Percentiles rank a stretch among this genome's conserved stretches.
These are phyloP conservation scores for Pollenia amentaria DNA, from an alignment of 2,888 invertebrate genomes.

Conservation along the genomic window DNA sequence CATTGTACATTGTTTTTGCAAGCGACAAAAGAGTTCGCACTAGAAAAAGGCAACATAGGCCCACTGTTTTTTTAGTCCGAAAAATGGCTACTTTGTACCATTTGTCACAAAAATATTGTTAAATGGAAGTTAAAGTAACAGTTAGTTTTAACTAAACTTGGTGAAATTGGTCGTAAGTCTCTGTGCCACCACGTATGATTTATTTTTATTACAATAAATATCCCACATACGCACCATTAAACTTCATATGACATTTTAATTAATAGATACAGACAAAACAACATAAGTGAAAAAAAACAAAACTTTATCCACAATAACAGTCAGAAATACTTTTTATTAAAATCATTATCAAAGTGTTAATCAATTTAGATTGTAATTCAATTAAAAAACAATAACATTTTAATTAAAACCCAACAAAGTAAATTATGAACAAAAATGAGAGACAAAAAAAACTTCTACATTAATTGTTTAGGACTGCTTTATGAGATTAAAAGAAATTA, in stretches of 20 bases:
- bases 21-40: too few relatives aligned
- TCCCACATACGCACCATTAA: conserved; percentile 20
- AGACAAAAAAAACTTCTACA: neutral
- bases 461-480: too few relatives aligned
- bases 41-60: too few relatives aligned
- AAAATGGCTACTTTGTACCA: too few relatives aligned
- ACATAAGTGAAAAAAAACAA: conserved; percentile 6
- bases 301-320: neutral
- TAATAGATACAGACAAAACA: neutral
- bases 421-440: conserved; percentile 15
- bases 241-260: neutral
- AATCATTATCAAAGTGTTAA: conserved; percentile 23
- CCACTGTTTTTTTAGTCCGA: too few relatives aligned
- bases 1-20: too few relatives aligned
- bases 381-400: conserved; percentile 57
- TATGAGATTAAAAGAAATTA: too few relatives aligned
- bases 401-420: conserved; percentile 36
- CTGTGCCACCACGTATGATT: conserved; percentile 10
- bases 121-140: too few relatives aligned
- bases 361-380: conserved; percentile 49
- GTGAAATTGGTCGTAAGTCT: too few relatives aligned
- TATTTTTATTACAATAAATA: conserved; percentile 13
- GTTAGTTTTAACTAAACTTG: too few relatives aligned
- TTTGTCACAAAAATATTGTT: too few relatives aligned
- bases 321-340: neutral